These are phyloP conservation scores for Penaeus vannamei DNA, from an alignment of 1,140 invertebrate species.

Conservation along the genomic window DNA sequence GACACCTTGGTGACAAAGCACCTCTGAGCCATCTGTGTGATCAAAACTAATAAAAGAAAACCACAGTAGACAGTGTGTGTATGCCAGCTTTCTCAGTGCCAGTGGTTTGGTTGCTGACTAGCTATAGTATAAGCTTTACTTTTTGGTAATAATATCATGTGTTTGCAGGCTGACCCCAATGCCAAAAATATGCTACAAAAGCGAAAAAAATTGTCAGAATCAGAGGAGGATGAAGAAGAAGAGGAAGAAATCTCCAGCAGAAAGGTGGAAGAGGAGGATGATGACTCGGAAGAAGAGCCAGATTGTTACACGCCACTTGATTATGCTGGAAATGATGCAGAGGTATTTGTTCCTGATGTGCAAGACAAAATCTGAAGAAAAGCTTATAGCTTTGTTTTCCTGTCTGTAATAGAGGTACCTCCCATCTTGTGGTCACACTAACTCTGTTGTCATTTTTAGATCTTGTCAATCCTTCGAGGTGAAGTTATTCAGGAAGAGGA, in stretches of 20 bases:
- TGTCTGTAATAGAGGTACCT: background rate
- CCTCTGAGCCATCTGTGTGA: no score
- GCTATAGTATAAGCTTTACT: background rate
- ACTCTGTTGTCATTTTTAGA: conserved; percentile 4
- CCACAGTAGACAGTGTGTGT: background rate
- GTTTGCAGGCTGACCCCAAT: conserved; percentile 63
- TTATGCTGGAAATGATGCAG: conserved; percentile 62
- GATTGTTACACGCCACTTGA: conserved; percentile 64
- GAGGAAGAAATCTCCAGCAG: conserved; percentile 26
- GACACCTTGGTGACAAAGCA: no score
- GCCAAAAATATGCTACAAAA: conserved; percentile 61
- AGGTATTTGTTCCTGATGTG: conserved; percentile 29
- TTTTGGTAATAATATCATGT: background rate
- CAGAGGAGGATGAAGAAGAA: conserved; percentile 56
- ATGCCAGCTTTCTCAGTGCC: background rate
- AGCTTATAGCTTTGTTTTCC: conserved; percentile 3
- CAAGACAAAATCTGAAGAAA: background rate
- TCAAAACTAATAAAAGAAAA: no score
- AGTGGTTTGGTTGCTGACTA: background rate
- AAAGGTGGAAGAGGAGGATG: conserved; percentile 58
- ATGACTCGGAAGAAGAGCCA: conserved; percentile 58
- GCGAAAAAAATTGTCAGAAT: conserved; percentile 53
- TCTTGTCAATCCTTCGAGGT: conserved; percentile 38
- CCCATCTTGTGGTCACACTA: background rate
- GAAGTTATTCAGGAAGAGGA: conserved; percentile 3